Percentiles rank a stretch among this genome's conserved stretches.
These are phyloP conservation scores for Lycocorax pyrrhopterus DNA, from an alignment of 2,113 vertebrate genomes.

Conservation along the genomic window DNA sequence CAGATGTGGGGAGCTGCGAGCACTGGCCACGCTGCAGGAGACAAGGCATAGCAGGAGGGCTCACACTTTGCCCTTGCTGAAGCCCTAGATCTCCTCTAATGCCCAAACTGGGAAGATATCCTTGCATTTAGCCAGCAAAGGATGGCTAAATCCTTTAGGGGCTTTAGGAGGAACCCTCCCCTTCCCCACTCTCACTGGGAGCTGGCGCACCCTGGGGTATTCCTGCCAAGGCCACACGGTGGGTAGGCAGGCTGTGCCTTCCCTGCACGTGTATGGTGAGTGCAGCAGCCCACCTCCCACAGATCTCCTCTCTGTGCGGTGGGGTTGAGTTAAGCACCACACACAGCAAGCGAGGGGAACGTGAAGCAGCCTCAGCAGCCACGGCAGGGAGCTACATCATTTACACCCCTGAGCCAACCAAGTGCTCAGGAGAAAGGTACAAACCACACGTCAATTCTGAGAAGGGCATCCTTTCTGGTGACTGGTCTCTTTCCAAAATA, in stretches of 20 bases:
- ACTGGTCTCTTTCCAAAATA: neutral
- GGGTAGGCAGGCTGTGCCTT: neutral
- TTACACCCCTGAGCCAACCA: neutral
- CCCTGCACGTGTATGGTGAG: fast-evolving
- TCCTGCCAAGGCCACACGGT: neutral
- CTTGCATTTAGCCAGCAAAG: neutral
- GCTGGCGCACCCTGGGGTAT: fast-evolving
- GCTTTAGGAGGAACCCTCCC: too few species aligned
- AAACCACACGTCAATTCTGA: neutral
- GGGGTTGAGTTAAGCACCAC: neutral
- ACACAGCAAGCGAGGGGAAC: neutral
- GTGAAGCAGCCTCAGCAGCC: neutral
- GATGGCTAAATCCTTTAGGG: too few species aligned
- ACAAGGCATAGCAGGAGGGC: neutral
- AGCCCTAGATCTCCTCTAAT: neutral
- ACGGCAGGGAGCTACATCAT: neutral
- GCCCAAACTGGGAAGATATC: fast-evolving
- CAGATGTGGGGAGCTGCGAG: neutral
- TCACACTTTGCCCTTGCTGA: neutral
- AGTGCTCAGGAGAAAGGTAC: neutral
- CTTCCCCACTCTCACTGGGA: neutral
- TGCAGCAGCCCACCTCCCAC: neutral
- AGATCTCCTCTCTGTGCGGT: fast-evolving
- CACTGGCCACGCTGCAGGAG: neutral
- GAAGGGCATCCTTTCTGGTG: neutral